These are phyloP conservation scores for Bradypodion pumilum DNA, from an alignment of 2,797 vertebrate species.

Conservation along the genomic window DNA sequence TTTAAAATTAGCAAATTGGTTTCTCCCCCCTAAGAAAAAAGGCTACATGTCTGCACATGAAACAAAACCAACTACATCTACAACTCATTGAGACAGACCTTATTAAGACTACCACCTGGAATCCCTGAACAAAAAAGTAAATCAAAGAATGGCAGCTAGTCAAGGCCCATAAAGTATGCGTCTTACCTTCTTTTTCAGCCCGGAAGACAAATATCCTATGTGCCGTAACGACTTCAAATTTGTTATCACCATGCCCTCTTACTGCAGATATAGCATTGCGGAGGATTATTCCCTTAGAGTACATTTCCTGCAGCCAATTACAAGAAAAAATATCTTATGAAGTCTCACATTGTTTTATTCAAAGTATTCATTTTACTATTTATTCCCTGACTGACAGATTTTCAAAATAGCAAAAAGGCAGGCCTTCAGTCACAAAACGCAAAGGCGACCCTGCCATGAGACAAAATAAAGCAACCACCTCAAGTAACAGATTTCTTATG, in stretches of 20 bases:
- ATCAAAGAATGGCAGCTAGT: not conserved
- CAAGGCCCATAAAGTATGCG: constrained; percentile 1
- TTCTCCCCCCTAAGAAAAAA: not conserved
- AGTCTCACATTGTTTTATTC: not conserved
- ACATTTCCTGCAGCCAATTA: constrained; percentile 85
- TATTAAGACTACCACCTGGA: not conserved
- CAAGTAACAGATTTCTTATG: not conserved
- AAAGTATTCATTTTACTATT: not conserved
- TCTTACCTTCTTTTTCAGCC: constrained; percentile 91
- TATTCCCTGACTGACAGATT: not conserved
- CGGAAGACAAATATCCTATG: constrained; percentile 91
- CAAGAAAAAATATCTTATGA: constrained; percentile 31
- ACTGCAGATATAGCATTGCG: constrained; percentile 83
- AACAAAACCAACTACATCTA: not conserved
- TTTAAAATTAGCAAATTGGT: not conserved
- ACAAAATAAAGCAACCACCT: not conserved
- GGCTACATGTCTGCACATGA: not conserved
- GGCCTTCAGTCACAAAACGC: not conserved
- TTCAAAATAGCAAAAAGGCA: not conserved
- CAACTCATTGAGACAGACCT: not conserved
- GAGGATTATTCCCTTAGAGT: constrained; percentile 93
- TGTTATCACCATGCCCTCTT: constrained; percentile 88
- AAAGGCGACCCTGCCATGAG: not conserved
- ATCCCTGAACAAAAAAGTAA: not conserved
- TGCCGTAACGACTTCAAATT: constrained; percentile 91